Evolutionary conservation across 2,888 invertebrate species (phyloP), one percentile per base, ranked within the genome.

Genomic region (Athalia circularis): DNA sequence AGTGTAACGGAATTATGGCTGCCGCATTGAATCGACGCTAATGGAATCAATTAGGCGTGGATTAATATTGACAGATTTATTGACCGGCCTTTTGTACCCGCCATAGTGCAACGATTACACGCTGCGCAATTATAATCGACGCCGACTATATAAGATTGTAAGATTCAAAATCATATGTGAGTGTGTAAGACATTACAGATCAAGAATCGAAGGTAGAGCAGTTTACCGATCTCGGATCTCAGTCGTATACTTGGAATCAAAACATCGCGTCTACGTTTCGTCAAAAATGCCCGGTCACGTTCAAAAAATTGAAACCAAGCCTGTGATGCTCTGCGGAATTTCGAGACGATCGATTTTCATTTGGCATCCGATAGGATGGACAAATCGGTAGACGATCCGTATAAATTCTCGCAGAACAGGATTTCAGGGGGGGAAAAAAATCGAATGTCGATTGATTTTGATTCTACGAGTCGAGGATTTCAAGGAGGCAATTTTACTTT

Each of bases 1-100:
- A 77, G 65, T 78, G 11, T 65, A 64, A 29, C 29, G 29, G 29
- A 29, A 29, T 29, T 29, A 29, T 29, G 29, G 29, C 62, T 64
- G 57, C 75, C 79, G 68, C 43, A 79, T 79, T 81, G 80, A 81
- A 84, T 82, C 78, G 80, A 81, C 82, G 82, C 84, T 85, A 86
- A 85, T 85, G 85, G 83, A 84, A 85, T 84, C 85, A 86, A 87
- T 87, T 86, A 85, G 83, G 82, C 82, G 82, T 82, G 84, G 81
- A 85, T 85, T 85, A 85, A 86, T 87, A 87, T 86, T 85, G 86
- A 85, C 85, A 84, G 86, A 86, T 87, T 85, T 86, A 87, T 87
- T 84, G 85, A 84, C 82, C 84, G 79, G 81, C 81, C 84, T 84
- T 85, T 84, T 85, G 83, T 84, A 80, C 81, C 74, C 80, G 80